Evolutionary conservation across 2,113 vertebrate genomes (phyloP), one percentile per base, ranked within the genome.

Genomic region (Hirundichthys speculiger): DNA sequence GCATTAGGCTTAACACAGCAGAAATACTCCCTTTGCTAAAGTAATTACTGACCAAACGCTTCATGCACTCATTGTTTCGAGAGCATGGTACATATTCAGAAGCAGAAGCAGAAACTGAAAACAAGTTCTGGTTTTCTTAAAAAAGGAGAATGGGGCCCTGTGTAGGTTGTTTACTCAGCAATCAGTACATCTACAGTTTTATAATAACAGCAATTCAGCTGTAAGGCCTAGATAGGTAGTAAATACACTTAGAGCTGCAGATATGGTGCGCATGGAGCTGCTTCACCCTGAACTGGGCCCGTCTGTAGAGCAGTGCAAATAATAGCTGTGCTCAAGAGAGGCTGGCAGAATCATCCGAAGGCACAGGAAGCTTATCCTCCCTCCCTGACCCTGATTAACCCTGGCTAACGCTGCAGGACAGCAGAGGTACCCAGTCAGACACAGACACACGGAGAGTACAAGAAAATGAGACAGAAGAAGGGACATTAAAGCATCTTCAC

Each of bases 341-440:
- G 66, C 70, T 67, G 55, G 65, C 41, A 39, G 6, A 86, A 75
- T 57, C 71, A 75, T 49, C 67, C 24, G 60, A 50, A 86, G 72
- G 53, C 67, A 66, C 82, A 80, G 64, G 41, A 74, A 76, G 79
- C 76, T 91, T 87, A 90, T 90, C 86, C 83, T 47, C 64, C 73
- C 63, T 63, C 68, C 54, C 65, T 88, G 83, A 86, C 85, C 82
- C 78, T 42, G 82, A 88, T 91, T 88, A 90, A 83, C 84, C 41
- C 42, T 13, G 52, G 76, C 61, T 43, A 72, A 75, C 79, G 9
- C 74, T 65, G 69, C 84, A 15, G 74, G 85, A 52, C 41, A 40
- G 64, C 69, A 75, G 42, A 50, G 49, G 61, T 67, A 53, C 19
- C 13, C 11, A 2, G 16, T 14, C 16, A 48, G 39, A 45, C n/a